A percentile compares a stretch with the other conserved stretches of the same genome.
These are phyloP conservation scores for Eupithecia abbreviata DNA, from an alignment of 2,888 invertebrate species.

Conservation along the genomic window DNA sequence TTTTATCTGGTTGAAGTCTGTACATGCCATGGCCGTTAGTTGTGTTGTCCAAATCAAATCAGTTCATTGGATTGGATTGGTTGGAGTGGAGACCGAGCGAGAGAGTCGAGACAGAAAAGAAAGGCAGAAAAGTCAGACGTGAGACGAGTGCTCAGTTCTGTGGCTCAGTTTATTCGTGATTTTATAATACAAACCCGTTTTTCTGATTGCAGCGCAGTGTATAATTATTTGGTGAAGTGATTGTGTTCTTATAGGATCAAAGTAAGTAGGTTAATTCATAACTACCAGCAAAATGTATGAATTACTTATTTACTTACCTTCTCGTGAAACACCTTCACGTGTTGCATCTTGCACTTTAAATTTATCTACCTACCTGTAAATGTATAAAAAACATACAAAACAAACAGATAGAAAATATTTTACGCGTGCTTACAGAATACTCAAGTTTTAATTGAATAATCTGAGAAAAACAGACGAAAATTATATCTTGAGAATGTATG, in stretches of 20 bases:
- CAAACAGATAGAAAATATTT: not conserved
- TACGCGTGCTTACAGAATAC: not conserved
- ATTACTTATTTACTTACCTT: not conserved
- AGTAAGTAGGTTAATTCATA: not conserved
- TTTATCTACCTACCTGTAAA: not conserved
- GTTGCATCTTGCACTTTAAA: not conserved
- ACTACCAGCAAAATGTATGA: not conserved
- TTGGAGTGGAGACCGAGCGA: too few species aligned
- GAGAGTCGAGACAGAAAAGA: too few species aligned
- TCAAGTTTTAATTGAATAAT: not conserved
- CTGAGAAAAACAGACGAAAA: not conserved
- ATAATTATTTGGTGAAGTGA: not conserved
- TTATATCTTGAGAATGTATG: not conserved
- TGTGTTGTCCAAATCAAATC: too few species aligned
- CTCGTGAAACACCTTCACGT: not conserved
- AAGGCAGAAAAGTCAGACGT: too few species aligned
- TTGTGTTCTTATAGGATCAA: not conserved
- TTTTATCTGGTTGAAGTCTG: too few species aligned
- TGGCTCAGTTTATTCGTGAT: too few species aligned
- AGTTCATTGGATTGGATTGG: too few species aligned
- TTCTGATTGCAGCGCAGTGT: not conserved
- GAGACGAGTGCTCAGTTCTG: too few species aligned
- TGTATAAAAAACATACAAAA: not conserved
- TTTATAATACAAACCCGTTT: not conserved
- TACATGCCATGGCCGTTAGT: too few species aligned